Percentiles rank a stretch among this genome's conserved stretches.
Conservation (phyloP, 2,113 vertebrate species). For the Ochotona princeps region DNA sequence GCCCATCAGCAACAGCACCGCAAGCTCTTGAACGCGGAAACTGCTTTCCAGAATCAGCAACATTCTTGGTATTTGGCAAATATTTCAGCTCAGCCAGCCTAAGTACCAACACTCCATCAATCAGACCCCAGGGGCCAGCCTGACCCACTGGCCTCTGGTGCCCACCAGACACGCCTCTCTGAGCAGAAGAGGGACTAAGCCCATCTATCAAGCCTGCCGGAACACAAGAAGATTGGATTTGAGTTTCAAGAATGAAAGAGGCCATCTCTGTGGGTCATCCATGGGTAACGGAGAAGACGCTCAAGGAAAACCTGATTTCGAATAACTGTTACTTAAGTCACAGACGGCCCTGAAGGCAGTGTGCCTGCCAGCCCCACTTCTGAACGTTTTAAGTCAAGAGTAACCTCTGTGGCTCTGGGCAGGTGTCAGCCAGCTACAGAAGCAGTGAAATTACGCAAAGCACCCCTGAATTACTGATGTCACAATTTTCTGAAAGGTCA, state of each 20-base stretch:
- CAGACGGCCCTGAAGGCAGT: conserved; percentile 2
- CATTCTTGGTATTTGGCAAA: background rate
- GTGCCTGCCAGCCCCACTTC: background rate
- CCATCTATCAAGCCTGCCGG: accelerated
- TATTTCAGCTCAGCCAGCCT: background rate
- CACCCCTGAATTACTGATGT: conserved; percentile 45
- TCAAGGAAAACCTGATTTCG: conserved; percentile 20
- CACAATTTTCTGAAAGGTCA: conserved; percentile 56
- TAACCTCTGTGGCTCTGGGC: background rate
- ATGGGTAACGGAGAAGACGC: background rate
- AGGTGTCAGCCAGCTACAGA: background rate
- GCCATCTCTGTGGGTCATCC: background rate
- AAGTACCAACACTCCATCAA: background rate
- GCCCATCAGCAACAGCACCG: background rate
- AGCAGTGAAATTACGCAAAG: conserved; percentile 25
- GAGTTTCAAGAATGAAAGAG: background rate
- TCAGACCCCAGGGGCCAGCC: background rate
- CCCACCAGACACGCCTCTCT: background rate
- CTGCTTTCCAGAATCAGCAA: background rate
- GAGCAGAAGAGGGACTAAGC: background rate
- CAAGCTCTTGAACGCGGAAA: conserved; percentile 11
- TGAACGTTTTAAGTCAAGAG: background rate
- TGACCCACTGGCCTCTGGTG: background rate
- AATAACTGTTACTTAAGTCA: background rate
- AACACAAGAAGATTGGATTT: background rate